Base-by-base conservation (phyloP, 2,113 vertebrate genomes). In the Halichoeres trimaculatus region DNA sequence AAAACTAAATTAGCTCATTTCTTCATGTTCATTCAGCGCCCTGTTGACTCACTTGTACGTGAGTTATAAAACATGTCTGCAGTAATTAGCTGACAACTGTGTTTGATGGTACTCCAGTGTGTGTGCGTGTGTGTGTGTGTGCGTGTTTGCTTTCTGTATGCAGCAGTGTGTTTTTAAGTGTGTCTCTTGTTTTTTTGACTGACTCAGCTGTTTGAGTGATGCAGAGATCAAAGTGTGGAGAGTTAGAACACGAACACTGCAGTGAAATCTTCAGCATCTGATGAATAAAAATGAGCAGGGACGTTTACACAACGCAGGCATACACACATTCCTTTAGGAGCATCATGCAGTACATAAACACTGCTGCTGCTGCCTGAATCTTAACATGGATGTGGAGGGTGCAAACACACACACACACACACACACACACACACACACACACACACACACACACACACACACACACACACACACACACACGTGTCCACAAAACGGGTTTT, bases 251-350 rank as follows among this genome's bases (percentile, higher is more conserved):
- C 20, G 61, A 83, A 76, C 58, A 56, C 70, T 71, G 85, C 86
- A 69, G 74, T 40, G 70, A 85, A 79, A 76, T 78, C 3, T 87
- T 86, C 58, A 82, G 75, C 73, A 80, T 47, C 34, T 55, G 60
- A 79, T 90, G 77, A 89, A 90, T 91, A 91, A 87, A 89, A 85
- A 91, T 90, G 82, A 88, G 80, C 26, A 57, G 41, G 67, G 68
- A 57, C 66, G 51, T 86, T 81, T 56, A 80, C 77, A 74, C 85
- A 86, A 63, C 41, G 30, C 35, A 45, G 69, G 76, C 64, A 53
- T 24, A 35, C 67, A 58, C 53, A 50, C 72, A 66, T 26, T 50
- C 8, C 54, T 80, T 66, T n/a, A 72, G 69, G 23, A 79, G 38
- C 17, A 70, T 74, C 5, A 20, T 30, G 64, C 26, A 24, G 35